phyloP scores from a whole-genome alignment of 2,113 vertebrate genomes.

The Lycaon pictus region DNA sequence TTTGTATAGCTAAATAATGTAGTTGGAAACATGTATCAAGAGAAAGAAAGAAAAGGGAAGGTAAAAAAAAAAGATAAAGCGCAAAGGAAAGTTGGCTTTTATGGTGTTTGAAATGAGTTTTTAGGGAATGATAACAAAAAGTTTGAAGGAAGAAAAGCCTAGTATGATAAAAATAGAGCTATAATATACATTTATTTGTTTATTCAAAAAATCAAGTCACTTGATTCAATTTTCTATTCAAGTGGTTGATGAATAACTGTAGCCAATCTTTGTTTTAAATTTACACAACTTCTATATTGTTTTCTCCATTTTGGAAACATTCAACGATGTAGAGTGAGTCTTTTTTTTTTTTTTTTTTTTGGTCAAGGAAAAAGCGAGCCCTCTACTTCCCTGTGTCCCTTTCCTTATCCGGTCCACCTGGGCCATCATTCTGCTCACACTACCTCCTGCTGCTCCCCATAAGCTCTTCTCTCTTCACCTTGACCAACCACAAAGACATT shows the following conservation, averaged over 20 bases:
- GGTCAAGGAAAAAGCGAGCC: neutral
- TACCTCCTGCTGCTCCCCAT: neutral
- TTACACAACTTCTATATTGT: neutral
- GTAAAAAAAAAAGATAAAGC: neutral
- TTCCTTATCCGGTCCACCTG: neutral
- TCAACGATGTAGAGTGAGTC: neutral
- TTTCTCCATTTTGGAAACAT: neutral
- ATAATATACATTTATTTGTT: neutral
- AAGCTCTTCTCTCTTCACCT: neutral
- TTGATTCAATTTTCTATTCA: neutral
- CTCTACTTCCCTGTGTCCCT: fast-evolving
- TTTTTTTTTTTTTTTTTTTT: too few species aligned
- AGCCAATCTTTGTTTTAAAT: neutral
- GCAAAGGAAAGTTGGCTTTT: neutral
- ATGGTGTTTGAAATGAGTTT: neutral
- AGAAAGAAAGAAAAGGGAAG: neutral
- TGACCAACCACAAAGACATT: neutral
- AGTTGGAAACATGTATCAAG: neutral
- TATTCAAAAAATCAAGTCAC: neutral
- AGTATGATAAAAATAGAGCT: neutral
- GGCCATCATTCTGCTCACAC: neutral
- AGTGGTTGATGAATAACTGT: neutral
- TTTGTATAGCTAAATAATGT: neutral
- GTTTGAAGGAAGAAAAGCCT: neutral
- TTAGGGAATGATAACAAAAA: neutral